A percentile compares a stretch with the other conserved stretches of the same genome.
Evolutionary conservation across 2,797 vertebrate genomes (phyloP).

Genomic region (Echeneis naucrates): DNA sequence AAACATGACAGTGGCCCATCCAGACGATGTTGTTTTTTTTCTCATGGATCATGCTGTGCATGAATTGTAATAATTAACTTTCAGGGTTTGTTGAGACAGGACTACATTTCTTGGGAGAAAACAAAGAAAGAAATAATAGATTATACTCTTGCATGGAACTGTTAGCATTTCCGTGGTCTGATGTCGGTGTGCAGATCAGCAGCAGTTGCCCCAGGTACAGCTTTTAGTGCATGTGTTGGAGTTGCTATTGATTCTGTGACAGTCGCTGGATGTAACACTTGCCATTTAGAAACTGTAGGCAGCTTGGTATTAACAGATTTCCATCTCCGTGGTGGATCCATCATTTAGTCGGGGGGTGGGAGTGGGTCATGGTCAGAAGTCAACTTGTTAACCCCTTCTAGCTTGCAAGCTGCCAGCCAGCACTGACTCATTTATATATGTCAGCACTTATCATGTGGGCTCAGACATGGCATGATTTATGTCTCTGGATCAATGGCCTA

Average conservation of each 20-base stretch:
- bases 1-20: conserved; percentile 20
- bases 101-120: too few relatives aligned
- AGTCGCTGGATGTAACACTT: conserved; percentile 42
- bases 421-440: conserved; percentile 53
- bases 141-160: not conserved
- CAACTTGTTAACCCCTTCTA: conserved; percentile 67
- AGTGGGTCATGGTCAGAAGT: conserved; percentile 63
- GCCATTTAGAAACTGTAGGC: conserved; percentile 55
- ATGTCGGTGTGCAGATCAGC: conserved; percentile 26
- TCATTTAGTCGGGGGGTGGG: conserved; percentile 41
- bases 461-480: conserved; percentile 64
- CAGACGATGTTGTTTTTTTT: conserved; percentile 6
- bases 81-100: too few relatives aligned
- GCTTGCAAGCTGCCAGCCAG: conserved; percentile 13
- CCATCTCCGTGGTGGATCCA: conserved; percentile 58
- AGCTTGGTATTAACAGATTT: conserved; percentile 47
- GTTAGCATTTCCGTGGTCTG: conserved; percentile 14
- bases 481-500: conserved; percentile 36
- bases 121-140: not conserved
- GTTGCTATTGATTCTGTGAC: conserved; percentile 65
- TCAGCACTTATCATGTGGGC: conserved; percentile 56
- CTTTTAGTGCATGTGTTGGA: conserved; percentile 27
- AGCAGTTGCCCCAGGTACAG: too few relatives aligned
- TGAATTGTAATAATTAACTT: too few relatives aligned
- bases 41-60: too few relatives aligned